These are phyloP conservation scores for Betta splendens DNA, from an alignment of 2,797 vertebrate genomes.

Conservation along the genomic window DNA sequence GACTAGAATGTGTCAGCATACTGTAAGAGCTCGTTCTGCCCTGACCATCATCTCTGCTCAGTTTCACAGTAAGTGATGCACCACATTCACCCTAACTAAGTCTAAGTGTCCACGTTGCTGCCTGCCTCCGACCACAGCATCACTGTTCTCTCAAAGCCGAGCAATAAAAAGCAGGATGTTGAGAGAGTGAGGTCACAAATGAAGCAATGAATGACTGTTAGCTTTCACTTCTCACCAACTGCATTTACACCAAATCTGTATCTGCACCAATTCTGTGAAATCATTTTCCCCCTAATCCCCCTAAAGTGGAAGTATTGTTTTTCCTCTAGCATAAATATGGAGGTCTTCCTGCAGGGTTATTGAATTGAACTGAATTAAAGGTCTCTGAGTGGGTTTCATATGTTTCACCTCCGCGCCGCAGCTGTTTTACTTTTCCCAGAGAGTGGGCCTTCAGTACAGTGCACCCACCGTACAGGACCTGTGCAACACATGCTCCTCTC, in stretches of 20 bases:
- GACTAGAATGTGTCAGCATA: slow-evolving; percentile 42
- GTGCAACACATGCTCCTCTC: background rate
- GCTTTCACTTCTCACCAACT: slow-evolving; percentile 30
- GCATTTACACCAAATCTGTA: background rate
- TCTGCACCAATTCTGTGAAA: background rate
- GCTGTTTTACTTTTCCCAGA: background rate
- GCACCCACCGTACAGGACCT: background rate
- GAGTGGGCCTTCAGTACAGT: background rate
- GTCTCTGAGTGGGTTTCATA: background rate
- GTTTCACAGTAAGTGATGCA: slow-evolving; percentile 31
- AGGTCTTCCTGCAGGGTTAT: background rate
- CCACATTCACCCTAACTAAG: slow-evolving; percentile 35
- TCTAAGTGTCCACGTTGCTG: slow-evolving; percentile 25
- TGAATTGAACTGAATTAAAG: no score
- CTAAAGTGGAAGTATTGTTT: no score
- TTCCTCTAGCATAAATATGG: no score
- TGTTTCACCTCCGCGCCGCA: background rate
- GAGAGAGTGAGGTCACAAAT: slow-evolving; percentile 18
- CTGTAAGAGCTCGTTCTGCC: slow-evolving; percentile 39
- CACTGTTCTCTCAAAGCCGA: slow-evolving; percentile 47
- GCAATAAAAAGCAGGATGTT: slow-evolving; percentile 57
- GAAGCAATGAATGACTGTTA: slow-evolving; percentile 50
- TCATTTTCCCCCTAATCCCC: background rate
- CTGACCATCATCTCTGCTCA: slow-evolving; percentile 31
- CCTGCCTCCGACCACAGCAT: slow-evolving; percentile 30